Conservation (phyloP, 2,797 vertebrate genomes). For the Anolis apletophallus region DNA sequence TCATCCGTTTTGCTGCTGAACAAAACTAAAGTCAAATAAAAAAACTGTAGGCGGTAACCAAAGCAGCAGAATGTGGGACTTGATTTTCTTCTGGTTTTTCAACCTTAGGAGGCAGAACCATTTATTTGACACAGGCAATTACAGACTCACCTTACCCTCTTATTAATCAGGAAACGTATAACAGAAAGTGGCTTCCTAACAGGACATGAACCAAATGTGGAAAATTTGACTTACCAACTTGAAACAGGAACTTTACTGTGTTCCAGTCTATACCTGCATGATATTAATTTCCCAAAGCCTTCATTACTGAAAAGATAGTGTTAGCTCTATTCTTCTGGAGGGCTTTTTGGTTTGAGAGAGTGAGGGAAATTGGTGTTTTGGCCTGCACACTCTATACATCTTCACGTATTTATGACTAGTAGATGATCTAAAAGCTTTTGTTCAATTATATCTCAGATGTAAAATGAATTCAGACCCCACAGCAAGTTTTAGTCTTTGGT, state of each 20-base stretch:
- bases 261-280: slow-evolving; percentile 24
- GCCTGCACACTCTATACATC: slow-evolving; percentile 7
- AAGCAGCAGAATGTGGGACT: slow-evolving; percentile 25
- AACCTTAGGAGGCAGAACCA: slow-evolving; percentile 29
- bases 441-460: slow-evolving; percentile 16
- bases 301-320: slow-evolving; percentile 17
- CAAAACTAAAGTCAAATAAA: slow-evolving; percentile 57
- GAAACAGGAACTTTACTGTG: slow-evolving; percentile 29
- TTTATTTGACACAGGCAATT: not conserved
- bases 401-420: slow-evolving; percentile 6
- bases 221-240: slow-evolving; percentile 40
- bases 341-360: slow-evolving; percentile 18
- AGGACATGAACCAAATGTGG: slow-evolving; percentile 46
- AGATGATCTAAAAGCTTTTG: not conserved
- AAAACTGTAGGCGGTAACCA: slow-evolving; percentile 35
- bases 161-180: slow-evolving; percentile 22
- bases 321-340: slow-evolving; percentile 10
- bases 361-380: not conserved
- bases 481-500: not conserved
- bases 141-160: slow-evolving; percentile 43
- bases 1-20: slow-evolving; percentile 51
- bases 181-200: slow-evolving; percentile 34
- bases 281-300: slow-evolving; percentile 35
- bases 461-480: not conserved
- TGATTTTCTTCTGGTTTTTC: slow-evolving; percentile 45